Conservation (phyloP, 1,140 invertebrate genomes). For the Antheraea pernyi region DNA sequence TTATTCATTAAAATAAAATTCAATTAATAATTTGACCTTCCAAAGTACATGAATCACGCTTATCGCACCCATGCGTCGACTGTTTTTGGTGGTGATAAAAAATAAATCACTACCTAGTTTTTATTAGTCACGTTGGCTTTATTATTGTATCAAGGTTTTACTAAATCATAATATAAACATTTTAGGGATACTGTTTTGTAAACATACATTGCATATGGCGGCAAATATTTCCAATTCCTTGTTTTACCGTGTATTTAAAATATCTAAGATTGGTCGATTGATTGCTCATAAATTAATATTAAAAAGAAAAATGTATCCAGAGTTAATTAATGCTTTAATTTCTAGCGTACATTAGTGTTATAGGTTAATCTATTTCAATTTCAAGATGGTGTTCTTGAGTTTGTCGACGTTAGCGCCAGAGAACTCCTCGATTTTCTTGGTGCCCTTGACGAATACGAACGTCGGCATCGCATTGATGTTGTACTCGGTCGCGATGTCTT, state of each 20-base stretch:
- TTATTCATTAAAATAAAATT: too few species aligned
- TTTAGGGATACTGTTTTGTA: too few species aligned
- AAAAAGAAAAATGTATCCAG: too few species aligned
- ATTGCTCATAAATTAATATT: too few species aligned
- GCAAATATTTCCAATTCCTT: too few species aligned
- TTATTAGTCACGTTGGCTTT: neutral
- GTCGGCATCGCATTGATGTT: conserved; percentile 95
- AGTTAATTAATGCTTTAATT: neutral
- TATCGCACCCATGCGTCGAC: neutral
- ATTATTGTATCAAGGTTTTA: too few species aligned
- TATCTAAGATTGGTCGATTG: too few species aligned
- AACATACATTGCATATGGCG: too few species aligned
- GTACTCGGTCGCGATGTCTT: conserved; percentile 90
- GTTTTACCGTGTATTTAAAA: too few species aligned
- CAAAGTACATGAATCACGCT: neutral
- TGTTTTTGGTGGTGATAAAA: neutral
- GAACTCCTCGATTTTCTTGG: conserved; percentile 85
- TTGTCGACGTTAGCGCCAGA: conserved; percentile 90
- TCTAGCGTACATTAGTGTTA: conserved; percentile 32
- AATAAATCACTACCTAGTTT: neutral
- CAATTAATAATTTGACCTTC: neutral
- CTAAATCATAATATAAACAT: too few species aligned
- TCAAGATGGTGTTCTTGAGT: conserved; percentile 83
- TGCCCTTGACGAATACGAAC: conserved; percentile 93
- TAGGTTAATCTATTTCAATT: conserved; percentile 70